phyloP scores from a whole-genome alignment of 2,113 vertebrate species.

The Todiramphus saurophagus region DNA sequence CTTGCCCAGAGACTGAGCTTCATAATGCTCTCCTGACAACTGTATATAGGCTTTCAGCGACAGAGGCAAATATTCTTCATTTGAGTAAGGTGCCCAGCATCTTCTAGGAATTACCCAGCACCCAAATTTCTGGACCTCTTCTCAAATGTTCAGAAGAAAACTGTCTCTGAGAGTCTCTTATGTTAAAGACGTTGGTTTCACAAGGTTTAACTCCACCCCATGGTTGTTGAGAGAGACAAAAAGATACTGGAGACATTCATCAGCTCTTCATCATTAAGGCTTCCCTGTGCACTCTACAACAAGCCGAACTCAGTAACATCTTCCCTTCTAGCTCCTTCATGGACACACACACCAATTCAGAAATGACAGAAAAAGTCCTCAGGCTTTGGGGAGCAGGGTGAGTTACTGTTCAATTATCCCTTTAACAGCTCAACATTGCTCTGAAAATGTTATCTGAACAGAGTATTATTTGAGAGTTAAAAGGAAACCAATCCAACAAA shows the following conservation, averaged over 20 bases:
- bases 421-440: background rate
- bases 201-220: background rate
- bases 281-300: background rate
- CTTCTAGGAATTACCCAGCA: background rate
- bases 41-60: background rate
- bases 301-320: background rate
- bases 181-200: background rate
- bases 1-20: background rate
- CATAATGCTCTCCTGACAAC: background rate
- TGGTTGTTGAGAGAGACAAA: background rate
- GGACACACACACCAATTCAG: background rate
- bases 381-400: too few relatives aligned
- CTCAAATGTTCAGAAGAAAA: background rate
- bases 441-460: background rate
- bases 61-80: background rate
- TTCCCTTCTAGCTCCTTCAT: background rate
- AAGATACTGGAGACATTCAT: rapidly evolving
- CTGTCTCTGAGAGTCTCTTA: background rate
- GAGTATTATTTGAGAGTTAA: background rate
- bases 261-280: background rate
- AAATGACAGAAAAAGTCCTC: background rate
- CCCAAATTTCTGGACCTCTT: background rate
- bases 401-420: background rate
- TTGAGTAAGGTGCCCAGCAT: background rate
- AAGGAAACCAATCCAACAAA: background rate